Evolutionary conservation across 2,888 invertebrate genomes (phyloP), one percentile per base, ranked within the genome.

Genomic region (Oithona nana): DNA sequence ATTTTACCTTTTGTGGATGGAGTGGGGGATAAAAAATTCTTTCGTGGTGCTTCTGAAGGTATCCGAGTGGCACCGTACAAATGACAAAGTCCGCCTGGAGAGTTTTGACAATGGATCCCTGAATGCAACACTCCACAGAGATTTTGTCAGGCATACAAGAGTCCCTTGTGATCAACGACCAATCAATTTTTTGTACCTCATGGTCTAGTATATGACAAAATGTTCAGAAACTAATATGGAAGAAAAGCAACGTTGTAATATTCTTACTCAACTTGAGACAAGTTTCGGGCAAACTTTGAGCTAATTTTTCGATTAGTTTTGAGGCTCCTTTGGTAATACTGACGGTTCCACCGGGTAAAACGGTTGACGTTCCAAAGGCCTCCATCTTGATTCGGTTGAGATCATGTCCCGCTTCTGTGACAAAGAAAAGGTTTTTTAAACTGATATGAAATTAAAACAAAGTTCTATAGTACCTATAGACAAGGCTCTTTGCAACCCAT

Each of bases 31-130:
- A 26, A 49, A 59, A 59, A n/a, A 59, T 48, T n/a, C 24, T 26
- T 11, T 48, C 13, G 49, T 50, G 50, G 26, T 3, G 28, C 13
- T 22, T 24, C 28, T 50, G 48, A 16, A 59, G 50, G 28, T 28
- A n/a, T 26, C 59, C 59, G 13, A 59, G 26, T 26, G 59, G 59
- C n/a, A 59, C 22, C 4, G 59, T 59, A 59, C 59, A 49, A 28
- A 59, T 29, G 20, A 59, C 59, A 48, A 49, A 59, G 4, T 59
- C 59, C n/a, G 59, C 59, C 2, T n/a, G n/a, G 1, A 57, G 16
- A 6, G 8, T 6, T 6, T 39, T 16, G 16, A 11, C 16, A 11
- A 11, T 16, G 39, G 16, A 16, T 11, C 16, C 39, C 39, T 39
- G 39, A 39, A 39, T 39, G n/a, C n/a, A n/a, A n/a, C n/a, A n/a